Evolutionary conservation across 2,888 invertebrate genomes (phyloP), one percentile per base, ranked within the genome.

Genomic region (Odontocerum albicorne): DNA sequence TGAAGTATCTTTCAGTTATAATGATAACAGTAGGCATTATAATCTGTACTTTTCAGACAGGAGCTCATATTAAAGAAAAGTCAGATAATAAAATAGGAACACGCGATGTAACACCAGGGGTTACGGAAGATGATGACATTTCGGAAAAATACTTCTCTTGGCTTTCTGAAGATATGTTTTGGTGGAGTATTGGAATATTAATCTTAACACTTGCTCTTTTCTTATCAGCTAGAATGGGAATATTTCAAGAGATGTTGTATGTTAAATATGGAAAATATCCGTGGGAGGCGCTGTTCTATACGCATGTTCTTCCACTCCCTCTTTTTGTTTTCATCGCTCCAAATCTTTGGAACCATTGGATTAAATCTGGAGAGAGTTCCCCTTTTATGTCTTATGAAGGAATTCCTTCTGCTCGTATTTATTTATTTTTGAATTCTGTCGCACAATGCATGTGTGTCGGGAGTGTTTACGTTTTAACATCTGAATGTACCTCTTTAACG

Each of bases 401-500:
- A 7, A 57, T 87, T 32, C 89, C 90, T 4, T 72, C 77, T 59
- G 71, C 86, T 62, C 80, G 86, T 73, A 59, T 81, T 7, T 86
- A 81, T 67, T 72, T 90, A 32, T 63, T 84, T 51, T 82, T 82
- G 49, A 88, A 88, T 70, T 79, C 84, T 15, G 60, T 88, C 0
- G 85, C 88, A 17, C 89, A 90, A 81, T 90, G 21, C 35, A 10
- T 88, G 61, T 92, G 91, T 69, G 89, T 90, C 63, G 82, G 85
- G 65, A 86, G 86, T 27, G 91, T 92, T 3, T 92, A 88, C 66
- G 77, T 83, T 39, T 73, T 91, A 64, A 90, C 88, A 3, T 84
- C 90, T 1, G 87, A 88, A 68, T 88, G 87, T 67, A 75, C 86
- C 1, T 88, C 90, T 1, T 72, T 92, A 40, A 88, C 88, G 1